A percentile compares a stretch with the other conserved stretches of the same genome.
Conservation (phyloP, 1,140 invertebrate species). For the Potamilus streckersoni region DNA sequence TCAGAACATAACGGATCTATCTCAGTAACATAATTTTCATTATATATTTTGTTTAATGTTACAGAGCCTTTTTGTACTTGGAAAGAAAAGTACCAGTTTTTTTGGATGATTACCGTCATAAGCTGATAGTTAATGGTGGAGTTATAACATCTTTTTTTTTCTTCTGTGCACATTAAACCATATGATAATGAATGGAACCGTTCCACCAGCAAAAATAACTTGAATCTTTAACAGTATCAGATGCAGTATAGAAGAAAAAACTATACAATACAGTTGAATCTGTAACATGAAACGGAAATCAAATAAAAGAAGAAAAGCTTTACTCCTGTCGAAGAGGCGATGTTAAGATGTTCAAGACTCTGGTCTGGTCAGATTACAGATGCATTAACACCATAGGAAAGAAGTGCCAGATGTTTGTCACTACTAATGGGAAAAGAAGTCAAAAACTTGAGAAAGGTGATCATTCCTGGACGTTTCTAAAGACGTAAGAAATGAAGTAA, state of each 20-base stretch:
- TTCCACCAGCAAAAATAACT: slow-evolving; percentile 1
- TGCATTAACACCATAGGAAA: background rate
- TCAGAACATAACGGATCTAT: background rate
- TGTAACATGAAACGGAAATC: background rate
- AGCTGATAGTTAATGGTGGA: background rate
- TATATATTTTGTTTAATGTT: slow-evolving; percentile 1
- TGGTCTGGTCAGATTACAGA: background rate
- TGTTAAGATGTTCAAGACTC: background rate
- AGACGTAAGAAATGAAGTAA: background rate
- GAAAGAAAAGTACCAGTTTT: slow-evolving; percentile 15
- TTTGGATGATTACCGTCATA: background rate
- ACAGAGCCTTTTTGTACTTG: slow-evolving; percentile 23
- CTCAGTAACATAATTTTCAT: background rate
- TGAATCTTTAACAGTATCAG: background rate
- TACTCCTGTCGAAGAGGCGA: slow-evolving; percentile 6
- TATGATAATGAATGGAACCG: slow-evolving; percentile 26
- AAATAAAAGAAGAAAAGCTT: background rate
- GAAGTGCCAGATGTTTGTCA: background rate
- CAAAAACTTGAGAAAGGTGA: background rate
- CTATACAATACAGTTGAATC: background rate
- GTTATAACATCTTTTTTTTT: slow-evolving; percentile 10
- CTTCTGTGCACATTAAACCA: slow-evolving; percentile 8
- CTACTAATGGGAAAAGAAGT: background rate
- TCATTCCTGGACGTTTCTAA: background rate
- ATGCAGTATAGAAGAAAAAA: slow-evolving; percentile 5